Conservation (phyloP, 1,140 invertebrate species). For the Calliopsis andreniformis region DNA sequence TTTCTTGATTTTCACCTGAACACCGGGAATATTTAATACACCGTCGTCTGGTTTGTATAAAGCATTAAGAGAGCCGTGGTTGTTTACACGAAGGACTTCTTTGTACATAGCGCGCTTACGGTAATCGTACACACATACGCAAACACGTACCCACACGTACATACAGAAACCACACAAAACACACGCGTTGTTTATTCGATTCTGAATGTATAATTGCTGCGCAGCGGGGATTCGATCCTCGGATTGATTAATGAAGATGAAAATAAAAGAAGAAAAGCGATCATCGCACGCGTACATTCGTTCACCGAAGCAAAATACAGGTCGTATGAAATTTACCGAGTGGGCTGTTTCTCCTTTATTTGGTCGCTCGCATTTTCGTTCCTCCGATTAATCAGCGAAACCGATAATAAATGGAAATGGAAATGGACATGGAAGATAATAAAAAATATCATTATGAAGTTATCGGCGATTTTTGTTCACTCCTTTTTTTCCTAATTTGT, state of each 20-base stretch:
- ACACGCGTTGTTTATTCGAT: slow-evolving; percentile 69
- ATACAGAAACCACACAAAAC: slow-evolving; percentile 27
- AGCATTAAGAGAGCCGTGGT: slow-evolving; percentile 62
- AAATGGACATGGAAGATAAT: slow-evolving; percentile 29
- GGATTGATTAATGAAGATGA: slow-evolving; percentile 48
- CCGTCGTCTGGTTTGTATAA: slow-evolving; percentile 72
- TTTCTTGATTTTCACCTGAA: slow-evolving; percentile 57
- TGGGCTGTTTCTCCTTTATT: slow-evolving; percentile 7
- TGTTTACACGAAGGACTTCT: slow-evolving; percentile 71
- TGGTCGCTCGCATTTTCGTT: slow-evolving; percentile 6
- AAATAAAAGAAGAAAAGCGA: slow-evolving; percentile 23
- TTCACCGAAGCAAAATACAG: slow-evolving; percentile 75
- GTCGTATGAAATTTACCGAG: slow-evolving; percentile 70
- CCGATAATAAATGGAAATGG: slow-evolving; percentile 20
- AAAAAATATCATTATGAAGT: slow-evolving; percentile 32
- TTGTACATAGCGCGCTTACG: slow-evolving; percentile 74
- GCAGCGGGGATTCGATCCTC: slow-evolving; percentile 68
- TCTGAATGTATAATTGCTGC: slow-evolving; percentile 68
- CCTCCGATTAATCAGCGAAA: not conserved
- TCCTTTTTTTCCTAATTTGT: not conserved
- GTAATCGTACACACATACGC: slow-evolving; percentile 51
- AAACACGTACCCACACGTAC: slow-evolving; percentile 15
- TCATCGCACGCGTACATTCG: slow-evolving; percentile 73
- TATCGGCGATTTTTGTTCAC: not conserved
- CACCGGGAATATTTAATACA: slow-evolving; percentile 55